Conservation (phyloP, 2,888 invertebrate genomes). For the Harpalus rufipes region DNA sequence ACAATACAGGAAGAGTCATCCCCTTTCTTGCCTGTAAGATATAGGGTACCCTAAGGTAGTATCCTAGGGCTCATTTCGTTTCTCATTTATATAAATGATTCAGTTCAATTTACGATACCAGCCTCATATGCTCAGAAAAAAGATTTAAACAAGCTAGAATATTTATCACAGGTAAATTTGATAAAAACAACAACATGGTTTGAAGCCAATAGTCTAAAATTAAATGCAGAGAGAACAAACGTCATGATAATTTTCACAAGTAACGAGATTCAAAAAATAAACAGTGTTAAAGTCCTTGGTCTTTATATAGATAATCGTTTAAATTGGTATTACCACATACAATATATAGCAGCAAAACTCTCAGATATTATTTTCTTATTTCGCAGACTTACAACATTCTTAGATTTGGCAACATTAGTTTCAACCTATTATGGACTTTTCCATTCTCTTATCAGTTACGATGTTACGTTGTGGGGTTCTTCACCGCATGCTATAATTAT, state of each 20-base stretch:
- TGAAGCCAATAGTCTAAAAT: not conserved
- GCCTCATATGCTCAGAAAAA: not conserved
- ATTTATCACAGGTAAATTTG: not conserved
- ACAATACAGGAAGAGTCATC: not conserved
- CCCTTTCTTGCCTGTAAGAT: not conserved
- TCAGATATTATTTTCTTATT: no score
- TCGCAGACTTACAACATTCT: no score
- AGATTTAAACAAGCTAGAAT: not conserved
- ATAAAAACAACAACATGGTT: not conserved
- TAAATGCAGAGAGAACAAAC: not conserved
- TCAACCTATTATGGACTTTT: no score
- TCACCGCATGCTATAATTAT: no score
- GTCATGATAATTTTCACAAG: not conserved
- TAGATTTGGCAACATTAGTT: no score
- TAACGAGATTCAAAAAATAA: not conserved
- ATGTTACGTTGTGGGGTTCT: no score
- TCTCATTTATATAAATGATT: not conserved
- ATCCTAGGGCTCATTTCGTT: not conserved
- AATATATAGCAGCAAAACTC: no score
- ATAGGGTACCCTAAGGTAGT: not conserved
- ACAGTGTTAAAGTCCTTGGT: not conserved
- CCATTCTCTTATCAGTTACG: no score
- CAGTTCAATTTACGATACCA: conserved; percentile 13
- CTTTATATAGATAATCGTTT: not conserved
- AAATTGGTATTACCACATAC: no score